A percentile compares a stretch with the other conserved stretches of the same genome.
Evolutionary conservation across 2,797 vertebrate species (phyloP).

Genomic region (Rhinogobio ventralis): DNA sequence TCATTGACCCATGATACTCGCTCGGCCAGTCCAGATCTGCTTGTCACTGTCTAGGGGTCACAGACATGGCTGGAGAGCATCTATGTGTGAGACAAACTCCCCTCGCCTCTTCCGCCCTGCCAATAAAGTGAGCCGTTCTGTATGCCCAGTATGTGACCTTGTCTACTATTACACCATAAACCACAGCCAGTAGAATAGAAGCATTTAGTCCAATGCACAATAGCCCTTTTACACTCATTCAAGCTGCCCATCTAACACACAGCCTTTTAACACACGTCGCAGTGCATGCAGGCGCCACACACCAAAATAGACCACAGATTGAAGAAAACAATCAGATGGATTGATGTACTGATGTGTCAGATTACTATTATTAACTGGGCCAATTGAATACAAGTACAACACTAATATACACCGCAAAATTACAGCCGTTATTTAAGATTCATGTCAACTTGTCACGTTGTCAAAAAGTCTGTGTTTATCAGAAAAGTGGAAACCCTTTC

Average conservation of each 20-base stretch:
- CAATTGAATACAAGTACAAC: background rate
- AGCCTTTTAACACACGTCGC: slow-evolving; percentile 3
- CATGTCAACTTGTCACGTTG: background rate
- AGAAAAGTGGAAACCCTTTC: slow-evolving; percentile 6
- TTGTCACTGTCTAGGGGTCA: slow-evolving; percentile 38
- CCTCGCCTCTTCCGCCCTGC: slow-evolving; percentile 31
- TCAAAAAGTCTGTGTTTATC: slow-evolving; percentile 33
- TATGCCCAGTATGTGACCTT: slow-evolving; percentile 56
- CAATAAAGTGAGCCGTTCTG: slow-evolving; percentile 36
- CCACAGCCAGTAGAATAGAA: slow-evolving; percentile 54
- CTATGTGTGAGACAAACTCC: slow-evolving; percentile 39
- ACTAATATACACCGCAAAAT: slow-evolving; percentile 6
- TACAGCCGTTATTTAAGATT: background rate
- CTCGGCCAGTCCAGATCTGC: slow-evolving; percentile 1
- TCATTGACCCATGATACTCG: slow-evolving; percentile 34
- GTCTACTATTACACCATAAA: slow-evolving; percentile 47
- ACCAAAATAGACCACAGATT: slow-evolving; percentile 27
- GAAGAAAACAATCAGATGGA: slow-evolving; percentile 22
- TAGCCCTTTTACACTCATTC: slow-evolving; percentile 32
- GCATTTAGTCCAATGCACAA: slow-evolving; percentile 60
- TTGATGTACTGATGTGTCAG: slow-evolving; percentile 26
- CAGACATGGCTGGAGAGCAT: slow-evolving; percentile 29
- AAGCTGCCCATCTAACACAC: slow-evolving; percentile 17
- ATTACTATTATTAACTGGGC: slow-evolving; percentile 23
- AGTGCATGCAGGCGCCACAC: background rate